Conservation (phyloP, 1,140 invertebrate species). For the Limonius californicus region DNA sequence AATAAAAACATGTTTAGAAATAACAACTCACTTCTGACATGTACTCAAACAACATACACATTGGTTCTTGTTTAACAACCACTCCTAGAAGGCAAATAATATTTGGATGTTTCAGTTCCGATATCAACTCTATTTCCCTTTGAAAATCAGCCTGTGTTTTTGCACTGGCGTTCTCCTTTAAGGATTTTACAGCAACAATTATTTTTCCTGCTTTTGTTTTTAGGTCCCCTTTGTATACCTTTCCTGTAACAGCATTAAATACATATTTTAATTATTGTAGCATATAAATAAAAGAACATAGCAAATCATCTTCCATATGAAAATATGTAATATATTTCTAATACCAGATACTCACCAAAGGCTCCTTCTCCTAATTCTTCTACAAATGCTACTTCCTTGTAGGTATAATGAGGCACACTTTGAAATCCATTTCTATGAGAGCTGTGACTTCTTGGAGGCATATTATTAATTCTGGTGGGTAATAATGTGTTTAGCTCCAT, state of each 20-base stretch:
- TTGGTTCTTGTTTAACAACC: slow-evolving; percentile 83
- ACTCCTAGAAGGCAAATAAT: slow-evolving; percentile 94
- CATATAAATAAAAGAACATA: not conserved
- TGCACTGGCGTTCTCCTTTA: slow-evolving; percentile 87
- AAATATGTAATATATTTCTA: no score
- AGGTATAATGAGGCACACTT: slow-evolving; percentile 67
- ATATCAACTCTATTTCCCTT: slow-evolving; percentile 87
- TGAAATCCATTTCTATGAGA: slow-evolving; percentile 45
- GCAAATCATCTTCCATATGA: not conserved
- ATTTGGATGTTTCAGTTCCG: slow-evolving; percentile 90
- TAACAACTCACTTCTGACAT: slow-evolving; percentile 62
- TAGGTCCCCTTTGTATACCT: slow-evolving; percentile 93
- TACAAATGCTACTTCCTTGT: slow-evolving; percentile 80
- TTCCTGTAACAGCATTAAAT: slow-evolving; percentile 27
- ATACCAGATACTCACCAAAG: slow-evolving; percentile 66
- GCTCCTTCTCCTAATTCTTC: slow-evolving; percentile 95
- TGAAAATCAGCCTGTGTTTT: slow-evolving; percentile 91
- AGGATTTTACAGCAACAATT: slow-evolving; percentile 89
- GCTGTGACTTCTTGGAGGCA: slow-evolving; percentile 41
- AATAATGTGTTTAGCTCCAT: slow-evolving; percentile 77
- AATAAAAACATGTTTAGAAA: not conserved
- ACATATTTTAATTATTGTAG: no score
- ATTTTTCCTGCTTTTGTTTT: slow-evolving; percentile 60
- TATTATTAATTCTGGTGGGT: slow-evolving; percentile 48
- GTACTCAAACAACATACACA: slow-evolving; percentile 96